phyloP scores from a whole-genome alignment of 2,888 invertebrate genomes.

The Drosophila lutescens region DNA sequence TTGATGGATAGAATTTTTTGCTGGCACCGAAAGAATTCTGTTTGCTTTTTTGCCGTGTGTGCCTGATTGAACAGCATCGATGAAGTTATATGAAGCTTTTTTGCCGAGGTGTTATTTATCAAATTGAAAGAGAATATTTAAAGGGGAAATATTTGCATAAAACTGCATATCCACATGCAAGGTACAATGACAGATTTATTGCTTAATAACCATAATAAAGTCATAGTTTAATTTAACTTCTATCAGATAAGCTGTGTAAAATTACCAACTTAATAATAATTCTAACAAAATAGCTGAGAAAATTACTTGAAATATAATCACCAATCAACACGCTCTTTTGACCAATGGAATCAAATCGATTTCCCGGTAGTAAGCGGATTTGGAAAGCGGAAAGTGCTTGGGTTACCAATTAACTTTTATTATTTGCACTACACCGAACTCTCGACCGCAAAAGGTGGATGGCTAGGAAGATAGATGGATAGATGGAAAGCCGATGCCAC shows the following conservation, averaged over 20 bases:
- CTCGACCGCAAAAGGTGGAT: slow-evolving; percentile 10
- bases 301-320: slow-evolving; percentile 4
- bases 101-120: slow-evolving; percentile 4
- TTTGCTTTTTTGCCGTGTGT: slow-evolving; percentile 24
- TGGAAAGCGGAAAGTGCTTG: slow-evolving; percentile 19
- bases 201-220: neutral
- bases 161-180: neutral
- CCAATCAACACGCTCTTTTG: neutral
- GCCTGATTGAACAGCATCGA: slow-evolving; percentile 47
- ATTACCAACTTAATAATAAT: neutral
- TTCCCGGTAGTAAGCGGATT: slow-evolving; percentile 26
- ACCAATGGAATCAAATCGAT: slow-evolving; percentile 22
- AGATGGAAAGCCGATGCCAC: slow-evolving; percentile 27
- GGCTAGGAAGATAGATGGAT: slow-evolving; percentile 12
- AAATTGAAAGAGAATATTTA: slow-evolving; percentile 13
- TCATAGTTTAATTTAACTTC: too few species aligned
- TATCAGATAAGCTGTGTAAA: neutral
- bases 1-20: slow-evolving; percentile 34
- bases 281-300: neutral
- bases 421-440: slow-evolving; percentile 11
- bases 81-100: slow-evolving; percentile 33
- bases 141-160: slow-evolving; percentile 7
- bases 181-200: neutral
- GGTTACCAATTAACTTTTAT: slow-evolving; percentile 35
- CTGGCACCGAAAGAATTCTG: slow-evolving; percentile 7